Evolutionary conservation across 2,797 vertebrate species (phyloP).

Genomic region (Coranthus polyacanthus): DNA sequence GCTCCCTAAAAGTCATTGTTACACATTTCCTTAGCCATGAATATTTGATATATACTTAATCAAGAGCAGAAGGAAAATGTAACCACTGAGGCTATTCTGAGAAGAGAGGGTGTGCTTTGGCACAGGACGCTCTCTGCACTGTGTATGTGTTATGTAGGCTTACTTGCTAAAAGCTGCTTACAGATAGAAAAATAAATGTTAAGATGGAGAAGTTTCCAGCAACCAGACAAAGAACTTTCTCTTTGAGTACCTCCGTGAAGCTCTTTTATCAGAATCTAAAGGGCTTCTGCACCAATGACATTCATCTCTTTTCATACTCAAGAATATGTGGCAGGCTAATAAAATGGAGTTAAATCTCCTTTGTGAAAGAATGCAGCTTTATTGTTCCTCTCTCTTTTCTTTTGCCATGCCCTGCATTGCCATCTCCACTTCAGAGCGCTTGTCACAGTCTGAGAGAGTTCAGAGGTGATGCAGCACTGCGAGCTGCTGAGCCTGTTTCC

Average conservation of each 20-base stretch:
- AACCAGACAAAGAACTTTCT: conserved; percentile 73
- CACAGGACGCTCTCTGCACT: conserved; percentile 24
- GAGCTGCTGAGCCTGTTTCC: conserved; percentile 78
- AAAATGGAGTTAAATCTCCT: conserved; percentile 71
- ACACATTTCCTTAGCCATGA: conserved; percentile 74
- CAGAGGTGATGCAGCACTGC: conserved; percentile 80
- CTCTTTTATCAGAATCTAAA: conserved; percentile 79
- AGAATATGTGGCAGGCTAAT: conserved; percentile 69
- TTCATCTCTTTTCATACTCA: conserved; percentile 61
- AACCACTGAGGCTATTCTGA: conserved; percentile 52
- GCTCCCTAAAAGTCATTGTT: conserved; percentile 71
- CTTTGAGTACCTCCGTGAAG: conserved; percentile 72
- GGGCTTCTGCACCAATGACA: conserved; percentile 56
- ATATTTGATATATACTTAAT: conserved; percentile 77
- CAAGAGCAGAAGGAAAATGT: conserved; percentile 69
- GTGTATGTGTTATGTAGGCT: conserved; percentile 44
- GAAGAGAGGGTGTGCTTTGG: conserved; percentile 48
- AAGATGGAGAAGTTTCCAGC: conserved; percentile 56
- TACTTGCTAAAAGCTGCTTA: conserved; percentile 27
- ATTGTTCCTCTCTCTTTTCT: conserved; percentile 63
- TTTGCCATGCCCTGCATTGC: conserved; percentile 59
- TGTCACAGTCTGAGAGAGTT: conserved; percentile 79
- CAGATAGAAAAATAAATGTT: conserved; percentile 57
- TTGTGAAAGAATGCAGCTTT: conserved; percentile 67
- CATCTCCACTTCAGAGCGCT: conserved; percentile 72